Evolutionary conservation across 2,888 invertebrate genomes (phyloP), one percentile per base, ranked within the genome.

Genomic region (Aethes cnicana): DNA sequence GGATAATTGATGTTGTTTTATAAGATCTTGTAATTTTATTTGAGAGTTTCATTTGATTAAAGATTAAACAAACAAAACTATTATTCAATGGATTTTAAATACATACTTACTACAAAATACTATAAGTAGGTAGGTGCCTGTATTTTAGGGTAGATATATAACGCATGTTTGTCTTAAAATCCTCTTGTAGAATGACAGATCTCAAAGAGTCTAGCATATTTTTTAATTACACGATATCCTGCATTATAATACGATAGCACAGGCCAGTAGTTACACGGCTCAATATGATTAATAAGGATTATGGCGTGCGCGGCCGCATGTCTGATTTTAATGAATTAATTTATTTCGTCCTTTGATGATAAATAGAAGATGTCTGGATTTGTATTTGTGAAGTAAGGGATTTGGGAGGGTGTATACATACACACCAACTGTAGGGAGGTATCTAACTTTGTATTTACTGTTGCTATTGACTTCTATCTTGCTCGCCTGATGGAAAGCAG

Each of bases 221-320:
- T 82, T 82, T 82, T 84, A 84, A 83, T 84, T 82, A 84, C 75
- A 73, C 62, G 47, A 50, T 23, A 26, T 12, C 18, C 32, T 46
- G 48, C 46, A 28, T 26, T 62, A 66, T 73, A 66, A 64, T 72
- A 73, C 78, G 77, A 80, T 80, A 61, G 76, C 63, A 59, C 48
- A 49, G 69, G 8, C 66, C 68, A 70, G 66, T 73, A 74, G 76
- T 73, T 65, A 57, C 43, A 49, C 53, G 68, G 67, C 66, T 61
- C 57, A 56, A 74, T 72, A 66, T 64, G 57, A 69, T 77, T 77
- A 74, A 77, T 72, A 63, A 57, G 68, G 73, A 76, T 80, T 76
- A 73, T 50, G 57, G 55, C n/a, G n/a, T n/a, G n/a, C n/a, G 60
- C 16, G 8, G 35, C 28, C 41, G 28, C 20, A 17, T 41, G 33